phyloP scores from a whole-genome alignment of 2,888 invertebrate genomes.

The Chymomyza caudatula region DNA sequence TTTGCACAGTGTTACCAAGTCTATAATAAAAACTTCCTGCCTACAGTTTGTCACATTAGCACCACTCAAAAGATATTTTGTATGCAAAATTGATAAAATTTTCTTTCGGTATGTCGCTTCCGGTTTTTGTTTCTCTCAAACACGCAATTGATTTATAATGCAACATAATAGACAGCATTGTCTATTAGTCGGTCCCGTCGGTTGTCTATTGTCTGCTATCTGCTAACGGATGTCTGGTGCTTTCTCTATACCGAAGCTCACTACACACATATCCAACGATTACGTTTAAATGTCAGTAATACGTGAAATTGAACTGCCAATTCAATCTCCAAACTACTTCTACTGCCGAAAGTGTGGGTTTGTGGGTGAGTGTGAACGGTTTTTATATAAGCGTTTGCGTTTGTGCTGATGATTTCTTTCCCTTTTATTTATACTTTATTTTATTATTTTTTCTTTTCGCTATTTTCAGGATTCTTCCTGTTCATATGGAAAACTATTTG shows the following conservation, averaged over 20 bases:
- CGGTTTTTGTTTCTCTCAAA: background rate
- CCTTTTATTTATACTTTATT: constrained; percentile 61
- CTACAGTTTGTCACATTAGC: background rate
- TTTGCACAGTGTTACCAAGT: no score
- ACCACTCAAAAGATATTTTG: constrained; percentile 31
- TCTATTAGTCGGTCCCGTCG: constrained; percentile 25
- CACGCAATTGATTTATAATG: constrained; percentile 55
- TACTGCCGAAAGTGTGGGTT: background rate
- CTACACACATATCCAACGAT: constrained; percentile 48
- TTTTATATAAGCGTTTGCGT: constrained; percentile 56
- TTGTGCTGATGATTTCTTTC: constrained; percentile 44
- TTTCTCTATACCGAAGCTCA: constrained; percentile 13
- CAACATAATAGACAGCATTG: constrained; percentile 59
- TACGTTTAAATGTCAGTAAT: constrained; percentile 71
- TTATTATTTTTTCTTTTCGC: constrained; percentile 20
- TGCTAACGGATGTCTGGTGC: background rate
- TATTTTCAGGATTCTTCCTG: constrained; percentile 45
- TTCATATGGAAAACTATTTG: constrained; percentile 68
- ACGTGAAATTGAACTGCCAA: constrained; percentile 75
- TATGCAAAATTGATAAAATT: constrained; percentile 19
- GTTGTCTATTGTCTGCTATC: constrained; percentile 16
- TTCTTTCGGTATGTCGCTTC: background rate
- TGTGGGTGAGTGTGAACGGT: constrained; percentile 11
- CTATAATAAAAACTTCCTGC: no score
- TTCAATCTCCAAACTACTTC: constrained; percentile 52